These are phyloP conservation scores for Hiodon alosoides DNA, from an alignment of 2,113 vertebrate genomes.

Conservation along the genomic window DNA sequence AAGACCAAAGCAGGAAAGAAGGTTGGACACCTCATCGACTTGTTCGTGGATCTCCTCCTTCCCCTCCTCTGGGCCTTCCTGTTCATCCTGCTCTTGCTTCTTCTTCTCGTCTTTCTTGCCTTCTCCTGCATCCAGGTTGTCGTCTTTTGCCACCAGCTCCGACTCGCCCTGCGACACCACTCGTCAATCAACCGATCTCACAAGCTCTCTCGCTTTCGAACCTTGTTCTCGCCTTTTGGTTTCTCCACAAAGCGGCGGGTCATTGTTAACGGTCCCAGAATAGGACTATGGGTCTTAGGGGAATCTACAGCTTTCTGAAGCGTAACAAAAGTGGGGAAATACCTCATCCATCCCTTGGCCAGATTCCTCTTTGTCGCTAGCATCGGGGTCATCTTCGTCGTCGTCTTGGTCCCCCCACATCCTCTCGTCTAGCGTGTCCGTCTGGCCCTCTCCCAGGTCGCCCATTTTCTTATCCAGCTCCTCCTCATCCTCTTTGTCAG, in stretches of 20 bases:
- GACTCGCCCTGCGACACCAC: conserved; percentile 70
- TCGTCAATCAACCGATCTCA: too few relatives aligned
- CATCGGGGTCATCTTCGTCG: conserved; percentile 65
- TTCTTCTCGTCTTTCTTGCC: conserved; percentile 70
- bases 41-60: conserved; percentile 86
- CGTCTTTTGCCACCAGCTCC: conserved; percentile 88
- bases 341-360: conserved; percentile 95
- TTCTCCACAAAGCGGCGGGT: too few relatives aligned
- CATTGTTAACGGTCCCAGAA: too few relatives aligned
- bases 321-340: conserved; percentile 11
- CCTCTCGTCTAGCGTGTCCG: conserved; percentile 89
- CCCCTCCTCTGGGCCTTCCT: conserved; percentile 47
- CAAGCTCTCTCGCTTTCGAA: neutral
- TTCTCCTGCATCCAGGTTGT: conserved; percentile 70
- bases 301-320: too few relatives aligned
- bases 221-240: too few relatives aligned
- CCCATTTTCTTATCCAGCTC: conserved; percentile 97
- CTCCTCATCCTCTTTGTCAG: conserved; percentile 71
- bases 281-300: too few relatives aligned
- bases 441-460: conserved; percentile 79
- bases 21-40: conserved; percentile 75
- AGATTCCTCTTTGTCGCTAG: conserved; percentile 72
- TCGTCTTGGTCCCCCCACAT: conserved; percentile 86
- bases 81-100: conserved; percentile 61
- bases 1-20: too few relatives aligned